Evolutionary conservation across 1,140 invertebrate species (phyloP).

Genomic region (Formica exsecta): DNA sequence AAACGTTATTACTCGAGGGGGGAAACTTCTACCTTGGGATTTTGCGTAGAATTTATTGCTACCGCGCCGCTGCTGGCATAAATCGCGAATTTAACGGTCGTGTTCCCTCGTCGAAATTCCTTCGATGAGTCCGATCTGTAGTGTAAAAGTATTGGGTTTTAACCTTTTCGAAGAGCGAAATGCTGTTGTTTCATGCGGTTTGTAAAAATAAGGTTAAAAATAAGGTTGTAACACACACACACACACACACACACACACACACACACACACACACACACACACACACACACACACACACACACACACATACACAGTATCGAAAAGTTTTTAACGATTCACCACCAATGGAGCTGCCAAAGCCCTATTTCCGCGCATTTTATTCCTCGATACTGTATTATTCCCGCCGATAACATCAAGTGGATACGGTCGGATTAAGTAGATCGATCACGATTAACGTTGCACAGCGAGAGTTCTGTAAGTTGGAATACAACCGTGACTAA

Average conservation of each 20-base stretch:
- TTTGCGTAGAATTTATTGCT: constrained; percentile 53
- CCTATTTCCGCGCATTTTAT: constrained; percentile 36
- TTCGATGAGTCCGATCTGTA: constrained; percentile 22
- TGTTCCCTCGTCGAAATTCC: constrained; percentile 48
- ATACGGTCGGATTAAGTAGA: constrained; percentile 42
- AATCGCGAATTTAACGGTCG: constrained; percentile 59
- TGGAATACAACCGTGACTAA: background rate
- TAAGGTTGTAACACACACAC: too few relatives aligned
- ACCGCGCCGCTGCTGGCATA: constrained; percentile 33
- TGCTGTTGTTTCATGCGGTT: constrained; percentile 32
- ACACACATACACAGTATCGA: background rate
- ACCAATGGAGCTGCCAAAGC: constrained; percentile 34
- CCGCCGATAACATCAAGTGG: constrained; percentile 26
- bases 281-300: too few relatives aligned
- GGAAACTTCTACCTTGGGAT: constrained; percentile 34
- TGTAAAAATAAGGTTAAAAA: constrained; percentile 42
- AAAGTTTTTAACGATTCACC: constrained; percentile 56
- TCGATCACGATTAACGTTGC: constrained; percentile 37
- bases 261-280: too few relatives aligned
- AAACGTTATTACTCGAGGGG: constrained; percentile 42
- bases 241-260: background rate
- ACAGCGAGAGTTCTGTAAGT: constrained; percentile 36
- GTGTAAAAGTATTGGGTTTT: constrained; percentile 41
- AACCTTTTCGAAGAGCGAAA: background rate
- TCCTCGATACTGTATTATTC: constrained; percentile 2